Evolutionary conservation across 1,140 invertebrate species (phyloP).

Genomic region (Leptinotarsa defecta): DNA sequence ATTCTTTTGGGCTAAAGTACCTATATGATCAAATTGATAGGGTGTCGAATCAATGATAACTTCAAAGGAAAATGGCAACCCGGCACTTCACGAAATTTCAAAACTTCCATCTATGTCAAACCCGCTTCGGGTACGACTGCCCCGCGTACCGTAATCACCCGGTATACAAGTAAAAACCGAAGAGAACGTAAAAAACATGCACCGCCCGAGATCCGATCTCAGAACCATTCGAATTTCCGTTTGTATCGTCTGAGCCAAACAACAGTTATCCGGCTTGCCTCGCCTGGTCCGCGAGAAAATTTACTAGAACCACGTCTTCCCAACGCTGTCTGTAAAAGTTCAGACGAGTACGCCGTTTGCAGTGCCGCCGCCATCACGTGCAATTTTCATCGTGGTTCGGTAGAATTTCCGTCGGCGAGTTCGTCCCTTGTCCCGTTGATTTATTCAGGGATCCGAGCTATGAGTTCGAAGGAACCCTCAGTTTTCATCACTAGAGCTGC

Average conservation of each 20-base stretch:
- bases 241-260: neutral
- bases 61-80: too few species aligned
- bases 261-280: neutral
- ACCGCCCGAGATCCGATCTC: slow-evolving; percentile 1
- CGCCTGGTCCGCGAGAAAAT: neutral
- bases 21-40: too few species aligned
- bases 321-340: neutral
- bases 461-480: slow-evolving; percentile 1
- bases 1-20: too few species aligned
- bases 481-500: slow-evolving; percentile 5
- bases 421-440: slow-evolving; percentile 7
- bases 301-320: neutral
- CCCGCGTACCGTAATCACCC: neutral
- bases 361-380: slow-evolving; percentile 4
- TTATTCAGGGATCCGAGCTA: slow-evolving; percentile 3
- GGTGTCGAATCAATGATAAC: too few species aligned
- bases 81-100: too few species aligned
- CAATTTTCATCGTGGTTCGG: neutral
- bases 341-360: neutral
- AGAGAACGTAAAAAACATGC: neutral
- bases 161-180: neutral
- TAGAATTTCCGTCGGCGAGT: neutral
- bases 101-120: too few species aligned
- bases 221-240: slow-evolving; percentile 8
- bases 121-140: too few species aligned